Conservation (phyloP, 2,888 invertebrate genomes). For the Trissolcus japonicus region DNA sequence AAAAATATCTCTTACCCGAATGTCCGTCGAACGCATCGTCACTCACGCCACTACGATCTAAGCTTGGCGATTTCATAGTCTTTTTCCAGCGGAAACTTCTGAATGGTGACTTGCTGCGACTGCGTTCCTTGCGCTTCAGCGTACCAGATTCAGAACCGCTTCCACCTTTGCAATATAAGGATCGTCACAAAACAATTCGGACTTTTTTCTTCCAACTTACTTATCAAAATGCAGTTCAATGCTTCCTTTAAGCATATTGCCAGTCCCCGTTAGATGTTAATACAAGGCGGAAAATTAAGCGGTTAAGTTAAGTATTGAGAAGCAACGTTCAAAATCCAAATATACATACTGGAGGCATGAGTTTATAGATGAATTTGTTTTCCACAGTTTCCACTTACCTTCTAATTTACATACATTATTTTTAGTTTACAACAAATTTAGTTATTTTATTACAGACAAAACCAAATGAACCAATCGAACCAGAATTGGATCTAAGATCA, state of each 20-base stretch:
- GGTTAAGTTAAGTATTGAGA: background rate
- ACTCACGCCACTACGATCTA: slow-evolving; percentile 84
- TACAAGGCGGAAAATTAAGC: background rate
- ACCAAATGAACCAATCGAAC: background rate
- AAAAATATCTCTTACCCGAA: slow-evolving; percentile 65
- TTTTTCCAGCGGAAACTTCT: slow-evolving; percentile 95
- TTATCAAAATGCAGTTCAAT: slow-evolving; percentile 25
- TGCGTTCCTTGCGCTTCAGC: slow-evolving; percentile 83
- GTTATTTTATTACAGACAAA: too few relatives aligned
- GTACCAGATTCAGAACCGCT: slow-evolving; percentile 73
- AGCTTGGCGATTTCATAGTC: slow-evolving; percentile 80
- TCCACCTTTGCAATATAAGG: slow-evolving; percentile 69
- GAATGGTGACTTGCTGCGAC: slow-evolving; percentile 96
- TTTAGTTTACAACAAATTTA: too few relatives aligned
- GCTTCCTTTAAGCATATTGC: background rate
- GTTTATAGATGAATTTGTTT: too few relatives aligned
- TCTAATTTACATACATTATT: too few relatives aligned
- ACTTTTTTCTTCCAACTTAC: slow-evolving; percentile 63
- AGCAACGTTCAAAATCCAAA: background rate
- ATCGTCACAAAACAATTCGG: slow-evolving; percentile 60
- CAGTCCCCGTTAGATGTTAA: background rate
- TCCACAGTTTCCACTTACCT: too few relatives aligned
- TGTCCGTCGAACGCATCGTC: slow-evolving; percentile 86
- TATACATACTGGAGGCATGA: background rate
- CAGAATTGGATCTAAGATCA: background rate